Conservation (phyloP, 2,888 invertebrate genomes). For the Limnephilus marmoratus region DNA sequence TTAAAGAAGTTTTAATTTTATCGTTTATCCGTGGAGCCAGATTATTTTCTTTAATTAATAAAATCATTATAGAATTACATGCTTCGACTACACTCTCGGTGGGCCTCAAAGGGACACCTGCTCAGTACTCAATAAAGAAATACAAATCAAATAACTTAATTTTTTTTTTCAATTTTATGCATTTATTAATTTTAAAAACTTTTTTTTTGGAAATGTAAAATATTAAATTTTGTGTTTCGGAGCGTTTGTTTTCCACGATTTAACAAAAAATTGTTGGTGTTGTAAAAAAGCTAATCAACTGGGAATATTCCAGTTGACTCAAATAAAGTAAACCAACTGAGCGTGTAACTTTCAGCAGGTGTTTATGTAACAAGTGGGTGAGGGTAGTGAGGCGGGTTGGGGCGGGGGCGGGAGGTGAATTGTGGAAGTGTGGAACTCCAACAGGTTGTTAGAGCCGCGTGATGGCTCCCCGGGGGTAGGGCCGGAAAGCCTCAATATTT, state of each 20-base stretch:
- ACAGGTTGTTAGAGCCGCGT: slow-evolving; percentile 63
- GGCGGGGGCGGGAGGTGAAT: slow-evolving; percentile 36
- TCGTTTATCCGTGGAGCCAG: no score
- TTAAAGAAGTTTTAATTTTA: no score
- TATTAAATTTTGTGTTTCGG: background rate
- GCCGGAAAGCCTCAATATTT: slow-evolving; percentile 49
- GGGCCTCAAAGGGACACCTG: no score
- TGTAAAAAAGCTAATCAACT: background rate
- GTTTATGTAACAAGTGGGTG: slow-evolving; percentile 34
- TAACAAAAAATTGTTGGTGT: background rate
- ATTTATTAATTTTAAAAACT: no score
- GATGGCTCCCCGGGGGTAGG: slow-evolving; percentile 60
- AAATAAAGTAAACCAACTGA: background rate
- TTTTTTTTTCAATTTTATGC: no score
- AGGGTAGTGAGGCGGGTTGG: background rate
- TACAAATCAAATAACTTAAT: no score
- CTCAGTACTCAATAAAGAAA: no score
- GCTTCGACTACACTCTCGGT: no score
- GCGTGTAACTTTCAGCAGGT: background rate
- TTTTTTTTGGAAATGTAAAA: background rate
- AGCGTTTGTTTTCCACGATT: background rate
- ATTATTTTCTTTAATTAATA: no score
- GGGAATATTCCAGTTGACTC: background rate
- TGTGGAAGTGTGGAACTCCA: slow-evolving; percentile 47
- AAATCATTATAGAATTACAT: no score